Conservation (phyloP, 2,888 invertebrate genomes). For the Phlogophora meticulosa region DNA sequence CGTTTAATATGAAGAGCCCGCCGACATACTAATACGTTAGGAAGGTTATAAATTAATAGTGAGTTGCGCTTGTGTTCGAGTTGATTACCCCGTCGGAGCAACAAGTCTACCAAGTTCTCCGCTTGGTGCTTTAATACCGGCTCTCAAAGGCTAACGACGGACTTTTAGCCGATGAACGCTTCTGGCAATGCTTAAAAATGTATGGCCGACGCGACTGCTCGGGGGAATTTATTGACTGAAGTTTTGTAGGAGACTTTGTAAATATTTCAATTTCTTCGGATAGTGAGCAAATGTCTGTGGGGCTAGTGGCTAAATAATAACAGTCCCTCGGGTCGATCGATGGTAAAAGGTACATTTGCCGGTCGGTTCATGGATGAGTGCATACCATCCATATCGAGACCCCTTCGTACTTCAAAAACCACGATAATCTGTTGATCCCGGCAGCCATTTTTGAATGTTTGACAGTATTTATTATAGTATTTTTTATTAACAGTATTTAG, state of each 20-base stretch:
- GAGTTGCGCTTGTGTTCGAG: constrained; percentile 41
- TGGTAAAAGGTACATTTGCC: too few relatives aligned
- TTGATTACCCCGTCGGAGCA: constrained; percentile 50
- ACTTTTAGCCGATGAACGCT: constrained; percentile 30
- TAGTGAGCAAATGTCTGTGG: not conserved
- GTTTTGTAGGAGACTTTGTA: not conserved
- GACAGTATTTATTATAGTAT: too few relatives aligned
- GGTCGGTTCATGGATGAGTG: too few relatives aligned
- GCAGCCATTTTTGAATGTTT: too few relatives aligned
- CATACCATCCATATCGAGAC: too few relatives aligned
- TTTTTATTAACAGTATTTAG: too few relatives aligned
- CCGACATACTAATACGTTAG: constrained; percentile 8
- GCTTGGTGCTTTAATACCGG: constrained; percentile 23
- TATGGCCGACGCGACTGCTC: not conserved
- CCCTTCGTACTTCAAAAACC: too few relatives aligned
- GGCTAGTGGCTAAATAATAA: not conserved
- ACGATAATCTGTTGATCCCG: too few relatives aligned
- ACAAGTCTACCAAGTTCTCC: constrained; percentile 52
- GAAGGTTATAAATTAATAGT: constrained; percentile 51
- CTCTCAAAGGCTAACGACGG: constrained; percentile 16
- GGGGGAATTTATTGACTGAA: constrained; percentile 12
- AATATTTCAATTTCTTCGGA: constrained; percentile 2
- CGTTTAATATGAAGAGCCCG: constrained; percentile 39
- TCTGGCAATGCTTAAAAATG: constrained; percentile 26
- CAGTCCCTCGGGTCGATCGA: too few relatives aligned